Conservation (phyloP, 2,888 invertebrate species). For the Leptinotarsa rubiginosa region DNA sequence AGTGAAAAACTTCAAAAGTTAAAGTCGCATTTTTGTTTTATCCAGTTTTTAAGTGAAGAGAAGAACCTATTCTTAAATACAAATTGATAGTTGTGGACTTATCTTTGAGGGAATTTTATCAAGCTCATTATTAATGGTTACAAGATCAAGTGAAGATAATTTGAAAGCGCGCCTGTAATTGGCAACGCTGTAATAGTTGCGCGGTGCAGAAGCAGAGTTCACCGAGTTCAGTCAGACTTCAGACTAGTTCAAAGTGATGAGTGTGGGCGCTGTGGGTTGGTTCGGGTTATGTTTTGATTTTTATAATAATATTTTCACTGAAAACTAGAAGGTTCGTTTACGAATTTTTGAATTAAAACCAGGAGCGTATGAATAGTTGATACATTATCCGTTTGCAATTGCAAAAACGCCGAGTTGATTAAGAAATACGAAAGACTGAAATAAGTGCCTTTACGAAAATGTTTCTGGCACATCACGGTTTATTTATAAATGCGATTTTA, state of each 20-base stretch:
- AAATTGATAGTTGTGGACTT: too few species aligned
- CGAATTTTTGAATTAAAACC: constrained; percentile 2
- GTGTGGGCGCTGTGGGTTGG: constrained; percentile 14
- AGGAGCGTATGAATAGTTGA: background rate
- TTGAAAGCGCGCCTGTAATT: background rate
- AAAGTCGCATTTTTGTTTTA: too few species aligned
- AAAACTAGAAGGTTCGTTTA: constrained; percentile 11
- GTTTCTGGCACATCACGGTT: constrained; percentile 27
- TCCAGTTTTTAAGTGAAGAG: too few species aligned
- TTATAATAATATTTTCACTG: background rate
- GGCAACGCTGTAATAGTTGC: background rate
- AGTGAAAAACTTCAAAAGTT: too few species aligned
- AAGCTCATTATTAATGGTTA: too few species aligned
- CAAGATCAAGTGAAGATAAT: background rate
- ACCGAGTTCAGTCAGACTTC: constrained; percentile 9
- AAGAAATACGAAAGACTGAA: constrained; percentile 16
- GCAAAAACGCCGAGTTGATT: background rate
- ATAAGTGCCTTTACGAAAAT: constrained; percentile 21
- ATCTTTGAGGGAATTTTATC: too few species aligned
- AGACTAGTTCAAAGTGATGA: constrained; percentile 6
- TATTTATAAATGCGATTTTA: constrained; percentile 31
- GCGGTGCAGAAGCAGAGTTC: constrained; percentile 4
- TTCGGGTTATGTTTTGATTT: constrained; percentile 19
- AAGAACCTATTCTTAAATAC: too few species aligned
- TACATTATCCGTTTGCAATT: background rate